Base-by-base conservation (phyloP, 2,888 invertebrate species). In the Aphodius granarius region DNA sequence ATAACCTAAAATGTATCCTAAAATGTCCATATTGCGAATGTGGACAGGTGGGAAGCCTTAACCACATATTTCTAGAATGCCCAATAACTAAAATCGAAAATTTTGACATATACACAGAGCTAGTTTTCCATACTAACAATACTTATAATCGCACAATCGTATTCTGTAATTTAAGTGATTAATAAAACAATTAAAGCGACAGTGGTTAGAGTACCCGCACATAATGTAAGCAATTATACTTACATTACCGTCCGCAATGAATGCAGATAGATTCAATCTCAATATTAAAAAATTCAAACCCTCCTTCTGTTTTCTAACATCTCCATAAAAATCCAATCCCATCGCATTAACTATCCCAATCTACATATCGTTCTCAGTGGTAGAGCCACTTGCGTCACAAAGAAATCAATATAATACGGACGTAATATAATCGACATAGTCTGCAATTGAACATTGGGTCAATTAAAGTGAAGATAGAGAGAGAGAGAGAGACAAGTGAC, bases 341-440 rank as follows among this genome's bases (percentile, higher is more conserved):
- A 6, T 43, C 43, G 43, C 43, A 6, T 43, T 9, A 43, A 43
- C 43, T 43, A 43, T 43, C 43, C 6, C 43, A 43, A 43, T 43
- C 13, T 43, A 43, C 43, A 43, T 43, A 43, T 43, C 43, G 43
- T 6, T 3, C 43, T 6, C 43, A 21, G 65, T 21, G 68, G 68
- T 21, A 21, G 20, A 22, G 68, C 20, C 68, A 68, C 68, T 68
- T 68, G 68, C 68, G 68, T 68, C 68, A 68, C 22, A 21, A 22
- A 22, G 22, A 68, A n/a, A 68, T 68, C 68, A 68, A 68, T 68
- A 22, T 22, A n/a, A n/a, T n/a, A 22, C 20, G 68, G n/a, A 20
- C 20, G 22, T 43, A 43, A 43, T 43, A 43, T 43, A 1, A 43
- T 43, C 43, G 43, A 13, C 43, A 43, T 6, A 43, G 43, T 68